These are phyloP conservation scores for Drosophila ambigua DNA, from an alignment of 1,140 invertebrate species.

Conservation along the genomic window DNA sequence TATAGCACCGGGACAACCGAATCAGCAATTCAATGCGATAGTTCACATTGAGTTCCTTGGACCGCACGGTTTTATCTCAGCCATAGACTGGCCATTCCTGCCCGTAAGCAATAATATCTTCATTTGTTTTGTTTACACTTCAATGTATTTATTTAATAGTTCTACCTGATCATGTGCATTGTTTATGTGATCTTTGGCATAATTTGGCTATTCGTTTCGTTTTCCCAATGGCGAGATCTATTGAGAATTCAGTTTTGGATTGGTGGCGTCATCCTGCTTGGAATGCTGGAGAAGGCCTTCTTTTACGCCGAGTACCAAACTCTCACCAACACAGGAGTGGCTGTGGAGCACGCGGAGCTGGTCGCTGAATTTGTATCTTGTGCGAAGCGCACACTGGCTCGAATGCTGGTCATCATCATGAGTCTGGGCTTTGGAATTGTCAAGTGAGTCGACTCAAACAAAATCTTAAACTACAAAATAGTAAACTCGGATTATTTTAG, in stretches of 20 bases:
- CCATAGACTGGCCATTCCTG: slow-evolving; percentile 89
- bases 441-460: slow-evolving; percentile 88
- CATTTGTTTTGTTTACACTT: slow-evolving; percentile 1
- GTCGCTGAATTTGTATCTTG: slow-evolving; percentile 93
- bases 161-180: slow-evolving; percentile 95
- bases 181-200: slow-evolving; percentile 93
- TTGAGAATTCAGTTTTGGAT: slow-evolving; percentile 98
- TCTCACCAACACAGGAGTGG: slow-evolving; percentile 90
- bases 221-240: slow-evolving; percentile 94
- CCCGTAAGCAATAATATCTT: slow-evolving; percentile 84
- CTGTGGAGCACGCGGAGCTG: slow-evolving; percentile 88
- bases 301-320: slow-evolving; percentile 95
- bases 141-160: slow-evolving; percentile 85
- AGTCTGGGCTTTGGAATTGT: slow-evolving; percentile 97
- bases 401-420: slow-evolving; percentile 97
- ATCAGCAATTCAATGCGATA: slow-evolving; percentile 83
- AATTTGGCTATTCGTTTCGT: slow-evolving; percentile 93
- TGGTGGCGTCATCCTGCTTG: slow-evolving; percentile 93
- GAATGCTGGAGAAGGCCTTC: slow-evolving; percentile 93
- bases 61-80: slow-evolving; percentile 89
- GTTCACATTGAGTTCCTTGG: slow-evolving; percentile 88
- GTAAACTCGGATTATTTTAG: slow-evolving; percentile 82
- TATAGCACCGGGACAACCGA: slow-evolving; percentile 54
- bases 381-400: slow-evolving; percentile 93
- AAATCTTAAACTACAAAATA: slow-evolving; percentile 6